Evolutionary conservation across 2,113 vertebrate species (phyloP), one percentile per base, ranked within the genome.

Genomic region (Thalassoma bifasciatum): DNA sequence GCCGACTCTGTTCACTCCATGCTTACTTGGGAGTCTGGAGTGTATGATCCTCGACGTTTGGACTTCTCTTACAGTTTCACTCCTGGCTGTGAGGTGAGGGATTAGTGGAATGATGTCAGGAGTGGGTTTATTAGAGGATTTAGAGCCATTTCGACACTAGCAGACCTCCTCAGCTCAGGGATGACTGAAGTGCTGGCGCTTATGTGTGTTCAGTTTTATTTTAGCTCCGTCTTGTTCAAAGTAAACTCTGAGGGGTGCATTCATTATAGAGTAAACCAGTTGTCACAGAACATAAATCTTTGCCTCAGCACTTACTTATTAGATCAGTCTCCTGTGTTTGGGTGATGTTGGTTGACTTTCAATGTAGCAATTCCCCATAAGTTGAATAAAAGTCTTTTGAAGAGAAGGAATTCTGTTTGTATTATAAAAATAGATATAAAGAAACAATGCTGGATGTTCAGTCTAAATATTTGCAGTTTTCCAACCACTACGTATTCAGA

Each of bases 121-220:
- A 79, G 66, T 82, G 67, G 81, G 74, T 90, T 87, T 87, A 87
- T 90, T 89, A 75, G 52, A 78, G 82, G 87, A 87, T 91, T 89
- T 90, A 75, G 47, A 84, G 81, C 59, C 68, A 84, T 90, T 89
- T 86, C 79, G 72, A 65, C 40, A 3, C 72, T 72, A 66, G 67
- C 66, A 79, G 64, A 73, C 71, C 72, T 76, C 78, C 75, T 64
- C 72, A 44, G 71, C 61, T 78, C 53, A 42, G 65, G 44, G 40
- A n/a, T 60, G 37, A 36, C 50, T 0, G 24, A 74, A 65, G 47
- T 65, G 34, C 49, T 56, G 49, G 57, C 1, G 17, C 67, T 72
- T 38, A 1, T n/a, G 42, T 49, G 46, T 64, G 66, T 79, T 56
- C 7, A 51, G 23, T 44, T 80, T 57, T 59, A 49, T 68, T 79